These are phyloP conservation scores for Salminus brasiliensis DNA, from an alignment of 2,113 vertebrate species.

Conservation along the genomic window DNA sequence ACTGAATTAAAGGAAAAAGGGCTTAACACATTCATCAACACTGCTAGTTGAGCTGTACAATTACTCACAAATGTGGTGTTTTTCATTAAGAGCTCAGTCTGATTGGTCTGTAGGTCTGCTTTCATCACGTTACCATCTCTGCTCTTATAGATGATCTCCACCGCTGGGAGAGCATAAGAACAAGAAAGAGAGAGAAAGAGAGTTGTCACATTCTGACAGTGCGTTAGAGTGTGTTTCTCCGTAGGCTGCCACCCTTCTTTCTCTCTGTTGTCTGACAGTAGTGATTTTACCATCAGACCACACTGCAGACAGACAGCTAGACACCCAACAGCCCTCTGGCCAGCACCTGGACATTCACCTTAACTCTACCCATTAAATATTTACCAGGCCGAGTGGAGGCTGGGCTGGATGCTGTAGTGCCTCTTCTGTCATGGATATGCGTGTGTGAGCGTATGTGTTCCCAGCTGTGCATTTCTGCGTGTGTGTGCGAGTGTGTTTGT, in stretches of 20 bases:
- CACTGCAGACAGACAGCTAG: neutral
- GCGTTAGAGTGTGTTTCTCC: slow-evolving; percentile 8
- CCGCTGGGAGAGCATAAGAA: slow-evolving; percentile 53
- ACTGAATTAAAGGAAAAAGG: too few relatives aligned
- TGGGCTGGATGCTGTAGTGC: neutral
- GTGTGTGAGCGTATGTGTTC: neutral
- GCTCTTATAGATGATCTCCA: slow-evolving; percentile 66
- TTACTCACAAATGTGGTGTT: slow-evolving; percentile 77
- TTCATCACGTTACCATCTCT: slow-evolving; percentile 72
- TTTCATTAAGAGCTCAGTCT: slow-evolving; percentile 70
- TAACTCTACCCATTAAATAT: slow-evolving; percentile 1
- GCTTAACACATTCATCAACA: neutral
- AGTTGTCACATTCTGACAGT: neutral
- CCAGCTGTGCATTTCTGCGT: neutral
- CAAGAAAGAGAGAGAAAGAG: neutral
- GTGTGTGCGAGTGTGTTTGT: slow-evolving; percentile 11
- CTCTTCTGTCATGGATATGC: neutral
- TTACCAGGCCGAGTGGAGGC: neutral
- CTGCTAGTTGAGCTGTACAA: neutral
- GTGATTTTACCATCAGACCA: slow-evolving; percentile 29
- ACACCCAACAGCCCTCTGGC: neutral
- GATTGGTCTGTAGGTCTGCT: slow-evolving; percentile 56
- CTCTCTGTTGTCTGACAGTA: slow-evolving; percentile 8
- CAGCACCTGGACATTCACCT: neutral
- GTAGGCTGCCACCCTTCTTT: neutral